Evolutionary conservation across 2,888 invertebrate species (phyloP), one percentile per base, ranked within the genome.

Genomic region (Ophion ellenae): DNA sequence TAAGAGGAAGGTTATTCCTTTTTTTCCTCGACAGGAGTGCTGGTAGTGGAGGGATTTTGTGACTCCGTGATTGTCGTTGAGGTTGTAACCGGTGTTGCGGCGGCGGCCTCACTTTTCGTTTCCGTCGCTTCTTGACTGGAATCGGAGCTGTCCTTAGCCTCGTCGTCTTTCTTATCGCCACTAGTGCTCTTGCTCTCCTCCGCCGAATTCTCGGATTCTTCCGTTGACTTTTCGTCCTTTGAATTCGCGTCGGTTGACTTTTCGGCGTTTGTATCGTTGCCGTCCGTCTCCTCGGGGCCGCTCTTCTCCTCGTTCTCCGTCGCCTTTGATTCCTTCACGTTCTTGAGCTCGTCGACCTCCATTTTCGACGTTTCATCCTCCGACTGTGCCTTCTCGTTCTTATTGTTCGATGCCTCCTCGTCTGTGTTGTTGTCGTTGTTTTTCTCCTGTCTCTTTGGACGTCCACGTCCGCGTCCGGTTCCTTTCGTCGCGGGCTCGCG

Each of bases 381-480:
- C 10, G 90, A 89, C 78, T 92, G 84, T 73, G 61, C 89, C 67
- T 94, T 93, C 47, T 93, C 92, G 32, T 90, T 92, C 86, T 93
- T 93, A 85, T 93, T 94, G 66, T 94, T 93, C 9, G 90, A 84
- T 6, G 90, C 87, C 40, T 93, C 92, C 10, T 93, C 93, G 47
- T 92, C 92, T 63, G 93, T 91, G 71, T 93, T 93, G 32, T 92
- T 91, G 47, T 93, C 93, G 74, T 91, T 93, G 32, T 90, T 90
- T 78, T 93, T 93, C 32, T 92, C 93, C 86, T 93, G 93, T 78
- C 93, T 91, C 85, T 94, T 94, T 2, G 94, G 94, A 84, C 94
- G 93, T 57, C 94, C 94, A 81, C 94, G 92, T 53, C 94, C 94
- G 47, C 94, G 93, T 64, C 94, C 94, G 45, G 93, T 92, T 6